These are phyloP conservation scores for Masticophis lateralis DNA, from an alignment of 2,797 vertebrate genomes.

Conservation along the genomic window DNA sequence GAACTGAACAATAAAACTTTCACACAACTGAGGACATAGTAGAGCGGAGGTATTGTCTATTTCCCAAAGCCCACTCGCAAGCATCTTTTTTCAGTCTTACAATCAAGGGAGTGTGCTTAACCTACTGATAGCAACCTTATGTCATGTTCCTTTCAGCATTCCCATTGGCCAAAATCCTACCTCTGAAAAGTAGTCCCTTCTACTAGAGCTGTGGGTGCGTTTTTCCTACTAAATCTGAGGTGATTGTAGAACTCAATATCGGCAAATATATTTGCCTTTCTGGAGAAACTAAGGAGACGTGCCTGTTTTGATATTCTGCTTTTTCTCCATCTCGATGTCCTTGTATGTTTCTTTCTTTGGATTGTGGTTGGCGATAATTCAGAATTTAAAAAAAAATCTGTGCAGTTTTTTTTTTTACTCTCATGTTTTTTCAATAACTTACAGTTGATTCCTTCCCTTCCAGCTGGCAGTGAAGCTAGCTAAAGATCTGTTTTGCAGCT, in stretches of 20 bases:
- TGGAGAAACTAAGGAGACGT: background rate
- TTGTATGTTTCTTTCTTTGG: background rate
- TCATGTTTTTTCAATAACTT: background rate
- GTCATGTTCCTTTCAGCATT: background rate
- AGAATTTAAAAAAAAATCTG: background rate
- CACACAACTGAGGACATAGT: background rate
- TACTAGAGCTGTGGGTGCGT: background rate
- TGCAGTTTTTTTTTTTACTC: background rate
- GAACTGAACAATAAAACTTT: background rate
- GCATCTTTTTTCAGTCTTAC: background rate
- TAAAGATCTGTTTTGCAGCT: background rate
- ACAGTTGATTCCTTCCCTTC: constrained; percentile 1
- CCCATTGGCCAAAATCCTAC: background rate
- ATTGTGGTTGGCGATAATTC: background rate
- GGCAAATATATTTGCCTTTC: background rate
- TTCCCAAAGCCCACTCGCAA: background rate
- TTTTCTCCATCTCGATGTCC: background rate
- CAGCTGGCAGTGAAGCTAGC: background rate
- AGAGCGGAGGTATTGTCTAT: background rate
- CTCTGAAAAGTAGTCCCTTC: background rate
- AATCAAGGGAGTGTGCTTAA: background rate
- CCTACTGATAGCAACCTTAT: background rate
- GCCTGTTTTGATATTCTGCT: background rate
- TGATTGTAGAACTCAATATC: background rate
- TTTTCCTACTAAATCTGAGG: background rate